Conservation (phyloP, 2,797 vertebrate genomes). For the Smutsia temminckii region DNA sequence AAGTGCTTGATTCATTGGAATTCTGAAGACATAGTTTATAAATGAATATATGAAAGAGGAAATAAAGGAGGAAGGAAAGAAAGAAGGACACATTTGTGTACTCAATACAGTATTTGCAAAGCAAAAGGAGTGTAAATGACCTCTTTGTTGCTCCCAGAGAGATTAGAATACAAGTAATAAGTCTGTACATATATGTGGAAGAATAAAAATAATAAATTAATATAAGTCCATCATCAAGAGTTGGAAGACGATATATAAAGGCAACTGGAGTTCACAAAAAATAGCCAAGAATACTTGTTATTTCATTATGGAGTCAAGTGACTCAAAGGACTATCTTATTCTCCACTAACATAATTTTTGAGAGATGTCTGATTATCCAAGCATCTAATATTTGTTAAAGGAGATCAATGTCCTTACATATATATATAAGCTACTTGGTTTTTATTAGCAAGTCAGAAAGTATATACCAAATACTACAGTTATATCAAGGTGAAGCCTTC, state of each 20-base stretch:
- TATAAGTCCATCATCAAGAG: background rate
- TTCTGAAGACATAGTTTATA: background rate
- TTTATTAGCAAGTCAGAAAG: background rate
- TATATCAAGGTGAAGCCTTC: slow-evolving; percentile 15
- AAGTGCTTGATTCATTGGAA: background rate
- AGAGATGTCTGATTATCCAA: background rate
- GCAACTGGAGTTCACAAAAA: background rate
- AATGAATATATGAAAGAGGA: background rate
- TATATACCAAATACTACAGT: background rate
- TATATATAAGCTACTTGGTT: background rate
- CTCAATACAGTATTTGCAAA: background rate
- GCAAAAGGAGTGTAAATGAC: background rate
- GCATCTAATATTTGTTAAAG: background rate
- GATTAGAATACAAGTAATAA: background rate
- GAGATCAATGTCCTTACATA: background rate
- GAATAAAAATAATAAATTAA: background rate
- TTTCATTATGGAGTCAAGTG: background rate
- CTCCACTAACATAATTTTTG: background rate
- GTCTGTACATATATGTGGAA: background rate
- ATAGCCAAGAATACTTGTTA: background rate
- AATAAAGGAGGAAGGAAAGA: background rate
- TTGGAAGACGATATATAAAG: background rate
- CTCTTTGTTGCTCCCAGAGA: background rate
- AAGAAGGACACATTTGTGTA: background rate
- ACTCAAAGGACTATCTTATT: background rate